Evolutionary conservation across 1,140 invertebrate genomes (phyloP), one percentile per base, ranked within the genome.

Genomic region (Adoxophyes honmai): DNA sequence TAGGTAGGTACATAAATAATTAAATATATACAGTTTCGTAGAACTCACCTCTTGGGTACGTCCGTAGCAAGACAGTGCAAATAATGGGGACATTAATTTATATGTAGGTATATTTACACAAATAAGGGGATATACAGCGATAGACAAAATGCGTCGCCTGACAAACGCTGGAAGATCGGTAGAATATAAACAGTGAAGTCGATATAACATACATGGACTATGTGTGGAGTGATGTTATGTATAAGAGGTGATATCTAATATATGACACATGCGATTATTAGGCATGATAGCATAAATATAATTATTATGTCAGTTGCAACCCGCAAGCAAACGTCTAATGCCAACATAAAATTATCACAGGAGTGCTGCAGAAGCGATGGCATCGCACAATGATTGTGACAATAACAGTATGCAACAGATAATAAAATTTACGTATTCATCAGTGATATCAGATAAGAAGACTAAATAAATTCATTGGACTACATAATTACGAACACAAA

Each of bases 101-200:
- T 6, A 36, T n/a, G n/a, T n/a, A n/a, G n/a, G n/a, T n/a, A n/a
- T 34, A 53, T 56, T 42, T 57, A 60, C 35, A 52, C 44, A 66
- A 57, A 48, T 61, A 15, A 54, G 53, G 66, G 57, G 55, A 61
- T 66, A 58, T 39, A 33, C 9, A 36, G 11, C 15, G 34, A 60
- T 44, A 54, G 56, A 73, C 42, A 75, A 72, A 67, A 63, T 62
- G 77, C 76, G 59, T 75, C 65, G 73, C 81, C 86, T 83, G 80
- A 76, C 81, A 79, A 81, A 82, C 79, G 82, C 84, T 85, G 66
- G 82, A 86, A 88, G 83, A 86, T 81, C 34, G 16, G 52, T 54
- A 33, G n/a, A 61, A 62, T 42, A 73, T 75, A 78, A 73, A 66
- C 60, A 71, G 67, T 78, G 70, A 78, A 54, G 48, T 72, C 70